A percentile compares a stretch with the other conserved stretches of the same genome.
Conservation (phyloP, 1,140 invertebrate species). For the Drosophila persimilis region DNA sequence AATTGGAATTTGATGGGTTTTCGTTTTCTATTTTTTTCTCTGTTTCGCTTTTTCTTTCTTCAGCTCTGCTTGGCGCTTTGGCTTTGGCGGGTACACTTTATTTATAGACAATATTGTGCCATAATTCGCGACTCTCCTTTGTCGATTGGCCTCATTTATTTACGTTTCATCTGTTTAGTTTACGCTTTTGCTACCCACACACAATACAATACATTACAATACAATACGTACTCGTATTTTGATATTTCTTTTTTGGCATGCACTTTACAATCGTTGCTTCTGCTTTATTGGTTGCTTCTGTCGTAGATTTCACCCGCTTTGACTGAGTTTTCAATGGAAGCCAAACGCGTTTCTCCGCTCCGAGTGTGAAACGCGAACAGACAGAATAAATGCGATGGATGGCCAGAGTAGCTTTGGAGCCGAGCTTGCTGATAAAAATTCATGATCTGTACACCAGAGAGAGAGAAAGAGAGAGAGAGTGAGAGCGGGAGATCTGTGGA, state of each 20-base stretch:
- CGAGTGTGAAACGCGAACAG: conserved; percentile 49
- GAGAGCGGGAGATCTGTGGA: background rate
- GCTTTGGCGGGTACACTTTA: conserved; percentile 19
- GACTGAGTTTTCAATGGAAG: conserved; percentile 20
- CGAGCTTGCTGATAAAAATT: conserved; percentile 62
- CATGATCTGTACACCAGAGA: background rate
- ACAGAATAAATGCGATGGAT: conserved; percentile 11
- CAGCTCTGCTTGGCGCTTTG: conserved; percentile 16
- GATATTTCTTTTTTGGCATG: conserved; percentile 53
- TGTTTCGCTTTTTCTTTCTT: conserved; percentile 23
- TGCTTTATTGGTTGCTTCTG: conserved; percentile 30
- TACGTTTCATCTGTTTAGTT: conserved; percentile 55
- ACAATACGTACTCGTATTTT: conserved; percentile 13
- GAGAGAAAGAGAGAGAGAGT: conserved; percentile 6
- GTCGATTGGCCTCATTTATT: conserved; percentile 65
- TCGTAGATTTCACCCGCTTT: conserved; percentile 73
- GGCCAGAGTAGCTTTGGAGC: conserved; percentile 56
- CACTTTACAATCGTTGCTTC: conserved; percentile 40
- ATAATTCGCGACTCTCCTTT: conserved; percentile 63
- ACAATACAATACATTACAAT: conserved; percentile 2
- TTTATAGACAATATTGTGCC: conserved; percentile 60
- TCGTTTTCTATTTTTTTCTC: conserved; percentile 17
- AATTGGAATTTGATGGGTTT: background rate
- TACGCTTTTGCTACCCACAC: conserved; percentile 41
- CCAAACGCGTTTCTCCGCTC: conserved; percentile 24